A percentile compares a stretch with the other conserved stretches of the same genome.
Evolutionary conservation across 1,140 invertebrate genomes (phyloP).

Genomic region (Augochlora pura): DNA sequence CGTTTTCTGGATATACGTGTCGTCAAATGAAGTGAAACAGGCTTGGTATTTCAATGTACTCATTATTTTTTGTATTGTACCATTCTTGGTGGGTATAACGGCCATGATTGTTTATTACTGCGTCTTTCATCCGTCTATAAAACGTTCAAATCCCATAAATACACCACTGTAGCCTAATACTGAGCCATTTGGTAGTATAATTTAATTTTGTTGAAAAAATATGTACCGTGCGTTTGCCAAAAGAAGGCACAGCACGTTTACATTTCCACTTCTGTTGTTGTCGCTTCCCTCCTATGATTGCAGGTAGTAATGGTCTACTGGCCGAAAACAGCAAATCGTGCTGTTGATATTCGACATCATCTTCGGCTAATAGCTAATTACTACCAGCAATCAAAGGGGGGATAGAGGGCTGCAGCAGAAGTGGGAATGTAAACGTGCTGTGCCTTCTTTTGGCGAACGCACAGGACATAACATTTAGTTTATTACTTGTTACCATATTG

Average conservation of each 20-base stretch:
- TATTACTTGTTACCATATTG: neutral
- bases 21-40: constrained; percentile 72
- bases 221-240: too few relatives aligned
- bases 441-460: too few relatives aligned
- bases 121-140: constrained; percentile 84
- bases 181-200: neutral
- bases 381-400: too few relatives aligned
- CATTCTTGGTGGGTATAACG: constrained; percentile 86
- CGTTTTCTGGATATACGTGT: constrained; percentile 82
- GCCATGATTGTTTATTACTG: constrained; percentile 90
- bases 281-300: too few relatives aligned
- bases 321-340: too few relatives aligned
- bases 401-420: too few relatives aligned
- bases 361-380: too few relatives aligned
- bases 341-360: too few relatives aligned
- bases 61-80: constrained; percentile 83
- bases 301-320: too few relatives aligned
- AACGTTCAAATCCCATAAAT: constrained; percentile 16
- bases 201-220: neutral
- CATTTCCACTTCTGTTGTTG: too few relatives aligned
- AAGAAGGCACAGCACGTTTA: too few relatives aligned
- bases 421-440: too few relatives aligned
- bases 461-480: neutral
- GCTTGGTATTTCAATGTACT: constrained; percentile 83
- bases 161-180: neutral